Evolutionary conservation across 2,113 vertebrate species (phyloP), one percentile per base, ranked within the genome.

Genomic region (Elanus axillaris): DNA sequence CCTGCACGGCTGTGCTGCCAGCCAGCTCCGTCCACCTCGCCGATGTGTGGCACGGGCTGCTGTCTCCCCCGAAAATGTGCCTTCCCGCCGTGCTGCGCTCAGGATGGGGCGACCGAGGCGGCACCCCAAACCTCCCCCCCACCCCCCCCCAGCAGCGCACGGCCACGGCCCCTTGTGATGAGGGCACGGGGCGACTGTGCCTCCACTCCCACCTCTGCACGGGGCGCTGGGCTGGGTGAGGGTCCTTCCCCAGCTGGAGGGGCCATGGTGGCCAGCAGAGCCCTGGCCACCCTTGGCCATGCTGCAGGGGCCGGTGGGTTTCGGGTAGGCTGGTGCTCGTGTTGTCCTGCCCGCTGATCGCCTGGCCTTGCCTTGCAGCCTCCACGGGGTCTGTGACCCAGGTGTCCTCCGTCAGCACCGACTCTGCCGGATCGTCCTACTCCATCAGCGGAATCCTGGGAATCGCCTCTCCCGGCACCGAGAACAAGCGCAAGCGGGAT

Each of bases 391-490:
- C 99, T 0, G 99, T 99, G 94, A 99, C 99, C 53, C 99, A 99
- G 97, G 99, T 99, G 96, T 99, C 99, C 1, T 99, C 98, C 0
- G 99, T 99, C 92, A 99, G 98, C 98, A 99, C 99, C 0, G 99
- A 99, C 95, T 99, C 99, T 0, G 99, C 99, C 0, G 99, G 99
- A 92, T 99, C 99, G 10, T 99, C 99, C 40, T 99, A 99, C 97
- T 99, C 99, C 95, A 99, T 99, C 97, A 99, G 99, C 4, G 99
- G 99, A 85, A 99, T 99, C 98, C 98, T 99, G 98, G 99, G 99
- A 92, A 99, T 99, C 71, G 97, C 98, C 6, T 99, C 99, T 72
- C 99, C 99, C 1, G 98, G 98, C 52, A 97, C 98, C 0, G 99
- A 99, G 63, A 99, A 98, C 95, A 99, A 99, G 93, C 99, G 99